phyloP scores from a whole-genome alignment of 2,888 invertebrate species.

The Mesopsocus fuscifrons region DNA sequence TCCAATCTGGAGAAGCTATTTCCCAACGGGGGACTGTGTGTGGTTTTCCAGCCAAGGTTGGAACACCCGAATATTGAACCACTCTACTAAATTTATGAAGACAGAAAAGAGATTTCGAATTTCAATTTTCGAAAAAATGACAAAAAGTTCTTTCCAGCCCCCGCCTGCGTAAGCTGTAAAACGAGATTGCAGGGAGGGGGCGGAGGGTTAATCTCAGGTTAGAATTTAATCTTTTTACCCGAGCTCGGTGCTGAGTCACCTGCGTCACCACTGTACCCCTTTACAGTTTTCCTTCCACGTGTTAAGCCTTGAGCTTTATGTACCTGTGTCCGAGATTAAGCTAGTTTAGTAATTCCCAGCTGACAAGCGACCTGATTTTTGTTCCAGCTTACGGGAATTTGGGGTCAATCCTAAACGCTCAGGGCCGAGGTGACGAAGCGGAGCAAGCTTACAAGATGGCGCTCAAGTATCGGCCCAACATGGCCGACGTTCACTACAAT shows the following conservation, averaged over 20 bases:
- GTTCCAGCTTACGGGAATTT: constrained; percentile 85
- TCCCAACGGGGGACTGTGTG: too few relatives aligned
- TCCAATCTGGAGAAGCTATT: too few relatives aligned
- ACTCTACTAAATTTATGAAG: constrained; percentile 8
- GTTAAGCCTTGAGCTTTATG: too few relatives aligned
- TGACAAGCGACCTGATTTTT: too few relatives aligned
- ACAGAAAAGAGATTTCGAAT: constrained; percentile 9
- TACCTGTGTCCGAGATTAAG: too few relatives aligned
- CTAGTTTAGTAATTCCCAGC: too few relatives aligned
- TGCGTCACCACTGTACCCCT: too few relatives aligned
- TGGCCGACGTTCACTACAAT: constrained; percentile 99
- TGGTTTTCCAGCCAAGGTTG: too few relatives aligned
- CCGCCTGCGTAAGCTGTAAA: not conserved
- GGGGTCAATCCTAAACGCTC: constrained; percentile 83
- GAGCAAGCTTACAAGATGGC: constrained; percentile 83
- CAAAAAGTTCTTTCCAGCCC: constrained; percentile 6
- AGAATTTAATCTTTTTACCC: not conserved
- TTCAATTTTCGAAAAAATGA: constrained; percentile 9
- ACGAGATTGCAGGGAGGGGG: not conserved
- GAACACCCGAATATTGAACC: not conserved
- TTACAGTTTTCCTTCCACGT: constrained; percentile 5
- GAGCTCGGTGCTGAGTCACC: too few relatives aligned
- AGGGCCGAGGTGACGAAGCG: constrained; percentile 72
- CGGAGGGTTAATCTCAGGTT: not conserved
- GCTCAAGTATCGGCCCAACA: constrained; percentile 77